Evolutionary conservation across 2,113 vertebrate genomes (phyloP).

Genomic region (Chaenogobius annularis): DNA sequence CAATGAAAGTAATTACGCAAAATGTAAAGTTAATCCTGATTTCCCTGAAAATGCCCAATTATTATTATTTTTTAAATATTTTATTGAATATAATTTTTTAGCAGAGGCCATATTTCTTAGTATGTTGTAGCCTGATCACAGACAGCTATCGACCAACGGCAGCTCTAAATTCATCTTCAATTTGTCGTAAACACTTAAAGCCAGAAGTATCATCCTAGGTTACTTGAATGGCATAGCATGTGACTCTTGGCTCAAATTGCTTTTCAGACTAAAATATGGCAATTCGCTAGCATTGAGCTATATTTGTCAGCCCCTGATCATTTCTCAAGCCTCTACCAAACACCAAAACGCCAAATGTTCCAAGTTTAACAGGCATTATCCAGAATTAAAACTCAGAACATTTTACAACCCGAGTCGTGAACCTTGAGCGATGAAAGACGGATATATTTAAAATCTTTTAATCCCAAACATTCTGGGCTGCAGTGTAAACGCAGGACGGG

Average conservation of each 20-base stretch:
- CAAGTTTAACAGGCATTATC: neutral
- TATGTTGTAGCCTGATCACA: too few species aligned
- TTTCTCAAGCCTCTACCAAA: conserved; percentile 1
- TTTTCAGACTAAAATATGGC: neutral
- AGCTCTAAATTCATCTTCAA: too few species aligned
- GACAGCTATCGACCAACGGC: too few species aligned
- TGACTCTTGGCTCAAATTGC: neutral
- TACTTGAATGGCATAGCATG: neutral
- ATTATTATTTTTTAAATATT: too few species aligned
- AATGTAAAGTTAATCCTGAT: too few species aligned
- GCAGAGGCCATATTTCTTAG: too few species aligned
- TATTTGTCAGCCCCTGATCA: conserved; percentile 13
- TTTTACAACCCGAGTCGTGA: conserved; percentile 29
- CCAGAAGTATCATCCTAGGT: neutral
- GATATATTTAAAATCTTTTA: conserved; percentile 57
- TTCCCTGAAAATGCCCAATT: too few species aligned
- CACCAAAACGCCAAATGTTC: conserved; percentile 6
- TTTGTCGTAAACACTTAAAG: neutral
- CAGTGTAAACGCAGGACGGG: conserved; percentile 38
- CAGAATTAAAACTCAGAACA: conserved; percentile 16
- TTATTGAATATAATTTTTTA: too few species aligned
- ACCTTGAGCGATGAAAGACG: conserved; percentile 43
- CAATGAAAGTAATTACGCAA: too few species aligned
- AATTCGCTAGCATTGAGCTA: neutral
- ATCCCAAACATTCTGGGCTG: conserved; percentile 52